Evolutionary conservation across 1,140 invertebrate species (phyloP).

Genomic region (Drosophila mojavensis): DNA sequence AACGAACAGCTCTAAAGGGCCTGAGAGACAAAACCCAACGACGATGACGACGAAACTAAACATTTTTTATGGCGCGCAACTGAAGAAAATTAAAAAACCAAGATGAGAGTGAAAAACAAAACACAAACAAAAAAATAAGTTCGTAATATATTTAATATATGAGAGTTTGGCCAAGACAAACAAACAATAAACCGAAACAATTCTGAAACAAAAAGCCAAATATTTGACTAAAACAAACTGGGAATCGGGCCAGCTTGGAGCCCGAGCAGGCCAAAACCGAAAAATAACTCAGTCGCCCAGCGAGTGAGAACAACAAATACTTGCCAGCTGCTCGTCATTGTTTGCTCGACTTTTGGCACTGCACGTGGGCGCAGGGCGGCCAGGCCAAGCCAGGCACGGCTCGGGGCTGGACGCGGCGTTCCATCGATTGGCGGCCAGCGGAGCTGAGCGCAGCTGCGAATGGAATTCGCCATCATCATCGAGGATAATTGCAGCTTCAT

Average conservation of each 20-base stretch:
- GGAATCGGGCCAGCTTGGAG: conserved; percentile 19
- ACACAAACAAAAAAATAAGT: conserved; percentile 23
- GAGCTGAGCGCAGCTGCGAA: conserved; percentile 39
- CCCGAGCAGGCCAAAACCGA: conserved; percentile 4
- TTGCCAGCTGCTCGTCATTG: conserved; percentile 73
- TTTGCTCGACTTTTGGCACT: conserved; percentile 54
- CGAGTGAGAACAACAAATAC: conserved; percentile 70
- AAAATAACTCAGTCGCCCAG: conserved; percentile 47
- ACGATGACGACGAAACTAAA: neutral
- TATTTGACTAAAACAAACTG: conserved; percentile 60
- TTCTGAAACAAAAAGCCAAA: conserved; percentile 60
- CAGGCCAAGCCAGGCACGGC: neutral
- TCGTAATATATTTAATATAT: conserved; percentile 46
- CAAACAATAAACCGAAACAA: conserved; percentile 51
- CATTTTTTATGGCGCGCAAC: conserved; percentile 58
- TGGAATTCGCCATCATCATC: conserved; percentile 69
- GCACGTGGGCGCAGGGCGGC: conserved; percentile 36
- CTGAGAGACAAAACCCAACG: conserved; percentile 14
- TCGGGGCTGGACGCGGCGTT: neutral
- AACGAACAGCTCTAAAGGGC: conserved; percentile 29
- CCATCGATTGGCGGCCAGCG: conserved; percentile 19
- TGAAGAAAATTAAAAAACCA: conserved; percentile 56
- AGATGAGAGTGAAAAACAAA: neutral
- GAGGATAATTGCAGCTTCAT: conserved; percentile 64
- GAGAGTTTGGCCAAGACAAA: conserved; percentile 1